Evolutionary conservation across 2,888 invertebrate genomes (phyloP), one percentile per base, ranked within the genome.

Genomic region (Netelia inedita): DNA sequence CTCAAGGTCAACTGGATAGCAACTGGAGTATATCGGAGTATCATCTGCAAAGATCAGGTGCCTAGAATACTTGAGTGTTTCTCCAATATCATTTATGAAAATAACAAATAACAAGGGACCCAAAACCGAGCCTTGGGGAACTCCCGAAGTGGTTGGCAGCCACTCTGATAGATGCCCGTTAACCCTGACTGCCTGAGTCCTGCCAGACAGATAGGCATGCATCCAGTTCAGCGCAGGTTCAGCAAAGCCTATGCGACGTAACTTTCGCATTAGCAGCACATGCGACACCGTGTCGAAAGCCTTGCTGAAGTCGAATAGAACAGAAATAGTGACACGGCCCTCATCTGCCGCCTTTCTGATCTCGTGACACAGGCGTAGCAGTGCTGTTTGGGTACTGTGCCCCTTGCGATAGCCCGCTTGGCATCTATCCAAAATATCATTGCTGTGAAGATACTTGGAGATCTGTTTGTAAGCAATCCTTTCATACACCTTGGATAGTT

Each of bases 231-330:
- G 2, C 14, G 46, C 46, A 11, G 9, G 10, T 1, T 3, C 14
- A 8, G 11, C 1, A 10, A 73, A 73, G 2, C 57, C 57, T 2
- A 55, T n/a, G 2, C 16, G 14, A 2, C 14, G 10, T 16, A 75
- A 0, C 23, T 75, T 75, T 8, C 46, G 11, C 2, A 65, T 16
- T 19, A 79, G 11, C 0, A 59, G n/a, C 5, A 23, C 9, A 21
- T 57, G 43, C 8, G 41, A 2, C 1, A 79, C 71, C 2, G 72
- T 68, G 35, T 79, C 72, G 11, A 79, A 72, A 1, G 73, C 79
- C 55, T 79, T 79, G n/a, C 50, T 50, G n/a, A 79, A 65, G 28
- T 85, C 74, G 8, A 79, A 79, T 11, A 82, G 28, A 1, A 82
- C 50, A 0, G 59, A 11, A 0, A 73, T 46, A 2, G 82, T 82